Conservation (phyloP, 1,140 invertebrate species). For the Dendrolimus punctatus region DNA sequence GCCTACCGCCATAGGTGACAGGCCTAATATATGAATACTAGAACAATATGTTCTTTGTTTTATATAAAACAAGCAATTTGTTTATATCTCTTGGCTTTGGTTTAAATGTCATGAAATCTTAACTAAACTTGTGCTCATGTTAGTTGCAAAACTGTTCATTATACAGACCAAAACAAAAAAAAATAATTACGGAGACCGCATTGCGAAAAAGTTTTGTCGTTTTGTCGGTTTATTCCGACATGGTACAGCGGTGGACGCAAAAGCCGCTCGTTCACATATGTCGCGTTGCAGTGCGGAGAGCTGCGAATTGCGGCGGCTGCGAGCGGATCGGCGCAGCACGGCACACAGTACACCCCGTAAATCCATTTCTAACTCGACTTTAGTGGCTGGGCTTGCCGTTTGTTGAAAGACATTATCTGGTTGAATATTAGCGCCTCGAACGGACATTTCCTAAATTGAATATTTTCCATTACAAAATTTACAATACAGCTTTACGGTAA, state of each 20-base stretch:
- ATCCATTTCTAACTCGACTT: constrained; percentile 66
- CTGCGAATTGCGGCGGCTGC: not conserved
- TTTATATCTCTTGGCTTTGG: no score
- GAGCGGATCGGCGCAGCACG: constrained; percentile 5
- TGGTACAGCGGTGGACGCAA: constrained; percentile 18
- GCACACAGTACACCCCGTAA: constrained; percentile 31
- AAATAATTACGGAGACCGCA: constrained; percentile 49
- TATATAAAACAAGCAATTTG: no score
- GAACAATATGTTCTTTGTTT: no score
- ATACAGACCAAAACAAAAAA: constrained; percentile 19
- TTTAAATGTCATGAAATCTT: not conserved
- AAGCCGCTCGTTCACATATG: constrained; percentile 25
- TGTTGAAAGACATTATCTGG: constrained; percentile 45
- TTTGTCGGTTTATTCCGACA: constrained; percentile 29
- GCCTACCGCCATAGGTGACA: no score
- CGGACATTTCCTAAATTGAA: no score
- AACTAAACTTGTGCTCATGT: not conserved
- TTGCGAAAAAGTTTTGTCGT: constrained; percentile 58
- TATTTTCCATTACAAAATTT: no score
- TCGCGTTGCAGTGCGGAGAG: constrained; percentile 23
- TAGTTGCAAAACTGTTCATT: constrained; percentile 24
- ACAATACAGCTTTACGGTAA: no score
- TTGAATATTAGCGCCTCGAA: constrained; percentile 7
- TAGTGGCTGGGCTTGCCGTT: constrained; percentile 33
- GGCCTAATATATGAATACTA: no score